Evolutionary conservation across 2,797 vertebrate genomes (phyloP).

Genomic region (Onychomys arenicola): DNA sequence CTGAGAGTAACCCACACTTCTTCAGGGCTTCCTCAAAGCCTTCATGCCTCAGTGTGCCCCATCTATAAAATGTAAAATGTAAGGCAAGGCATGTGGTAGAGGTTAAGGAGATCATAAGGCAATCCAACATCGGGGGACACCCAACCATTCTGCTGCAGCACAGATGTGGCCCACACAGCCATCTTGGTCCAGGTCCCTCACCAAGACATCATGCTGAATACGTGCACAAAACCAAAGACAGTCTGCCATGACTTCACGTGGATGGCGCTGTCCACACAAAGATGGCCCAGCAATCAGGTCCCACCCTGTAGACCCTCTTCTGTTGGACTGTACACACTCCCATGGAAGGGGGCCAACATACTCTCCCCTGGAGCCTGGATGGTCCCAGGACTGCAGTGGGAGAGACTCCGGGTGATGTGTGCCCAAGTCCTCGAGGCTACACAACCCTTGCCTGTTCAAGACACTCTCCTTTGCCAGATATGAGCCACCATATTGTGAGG

Average conservation of each 20-base stretch:
- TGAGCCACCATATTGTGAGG: accelerated
- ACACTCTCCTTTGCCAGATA: background rate
- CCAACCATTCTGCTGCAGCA: background rate
- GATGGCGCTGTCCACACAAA: background rate
- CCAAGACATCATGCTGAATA: background rate
- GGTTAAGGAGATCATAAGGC: background rate
- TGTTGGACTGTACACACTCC: background rate
- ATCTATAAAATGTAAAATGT: background rate
- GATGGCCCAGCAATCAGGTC: background rate
- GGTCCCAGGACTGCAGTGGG: background rate
- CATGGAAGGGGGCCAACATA: background rate
- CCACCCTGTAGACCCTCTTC: background rate
- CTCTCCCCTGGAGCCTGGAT: background rate
- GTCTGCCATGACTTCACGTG: background rate
- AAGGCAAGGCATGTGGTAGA: background rate
- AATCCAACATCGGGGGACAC: too few species aligned
- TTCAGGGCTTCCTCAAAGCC: too few species aligned
- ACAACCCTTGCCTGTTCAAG: background rate
- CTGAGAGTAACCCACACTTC: background rate
- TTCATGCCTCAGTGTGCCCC: background rate
- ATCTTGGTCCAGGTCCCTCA: too few species aligned
- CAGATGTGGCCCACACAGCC: background rate
- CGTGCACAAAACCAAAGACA: accelerated
- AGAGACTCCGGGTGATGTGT: background rate
- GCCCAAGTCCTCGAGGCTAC: background rate